These are phyloP conservation scores for Platichthys stellatus DNA, from an alignment of 2,113 vertebrate species.

Conservation along the genomic window DNA sequence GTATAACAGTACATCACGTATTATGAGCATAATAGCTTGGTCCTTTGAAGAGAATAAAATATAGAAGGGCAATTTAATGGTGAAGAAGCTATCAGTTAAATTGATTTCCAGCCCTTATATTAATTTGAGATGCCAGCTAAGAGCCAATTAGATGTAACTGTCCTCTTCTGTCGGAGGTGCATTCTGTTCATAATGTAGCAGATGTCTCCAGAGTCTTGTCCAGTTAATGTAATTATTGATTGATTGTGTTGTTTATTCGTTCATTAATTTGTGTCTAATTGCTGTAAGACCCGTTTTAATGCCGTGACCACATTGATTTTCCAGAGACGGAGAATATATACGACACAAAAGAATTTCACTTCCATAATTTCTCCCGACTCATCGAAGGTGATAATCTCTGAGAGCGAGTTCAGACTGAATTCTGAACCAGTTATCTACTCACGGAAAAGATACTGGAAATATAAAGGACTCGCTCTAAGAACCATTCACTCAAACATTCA, in stretches of 20 bases:
- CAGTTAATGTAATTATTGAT: slow-evolving; percentile 61
- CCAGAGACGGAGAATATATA: neutral
- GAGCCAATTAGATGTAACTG: slow-evolving; percentile 53
- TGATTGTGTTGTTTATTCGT: slow-evolving; percentile 67
- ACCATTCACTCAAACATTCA: too few relatives aligned
- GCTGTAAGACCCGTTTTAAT: slow-evolving; percentile 8
- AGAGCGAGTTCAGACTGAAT: too few relatives aligned
- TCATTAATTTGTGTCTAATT: slow-evolving; percentile 70
- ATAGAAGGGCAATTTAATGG: slow-evolving; percentile 15
- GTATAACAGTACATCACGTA: neutral
- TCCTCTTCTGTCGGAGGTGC: slow-evolving; percentile 22
- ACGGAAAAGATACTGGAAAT: too few relatives aligned
- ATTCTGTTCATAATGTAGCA: slow-evolving; percentile 20
- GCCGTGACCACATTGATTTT: neutral
- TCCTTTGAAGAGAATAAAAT: slow-evolving; percentile 15
- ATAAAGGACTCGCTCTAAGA: too few relatives aligned
- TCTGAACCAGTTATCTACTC: too few relatives aligned
- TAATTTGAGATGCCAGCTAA: slow-evolving; percentile 34
- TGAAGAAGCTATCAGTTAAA: slow-evolving; percentile 32
- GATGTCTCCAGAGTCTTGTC: slow-evolving; percentile 7
- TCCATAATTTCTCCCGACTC: neutral
- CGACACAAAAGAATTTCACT: too few relatives aligned
- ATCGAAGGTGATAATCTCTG: too few relatives aligned
- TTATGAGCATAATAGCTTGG: neutral
- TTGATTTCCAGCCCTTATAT: slow-evolving; percentile 28